phyloP scores from a whole-genome alignment of 2,113 vertebrate species.

The Lanius collurio region DNA sequence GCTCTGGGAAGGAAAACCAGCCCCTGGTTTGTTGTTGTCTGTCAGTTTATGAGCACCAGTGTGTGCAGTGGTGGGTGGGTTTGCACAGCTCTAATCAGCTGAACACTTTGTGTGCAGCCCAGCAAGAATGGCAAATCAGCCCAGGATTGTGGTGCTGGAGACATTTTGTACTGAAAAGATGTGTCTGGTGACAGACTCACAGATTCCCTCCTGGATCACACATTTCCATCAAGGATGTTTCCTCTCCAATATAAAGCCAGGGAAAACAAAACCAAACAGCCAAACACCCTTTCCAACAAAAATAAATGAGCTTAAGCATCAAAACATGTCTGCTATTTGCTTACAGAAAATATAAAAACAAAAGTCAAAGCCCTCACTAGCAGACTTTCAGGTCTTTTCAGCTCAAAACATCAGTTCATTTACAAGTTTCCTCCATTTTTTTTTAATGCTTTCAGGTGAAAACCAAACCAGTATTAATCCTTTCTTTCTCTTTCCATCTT shows the following conservation, averaged over 20 bases:
- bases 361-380: constrained; percentile 13
- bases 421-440: not conserved
- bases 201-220: constrained; percentile 38
- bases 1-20: not conserved
- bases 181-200: not conserved
- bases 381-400: constrained; percentile 34
- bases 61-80: not conserved
- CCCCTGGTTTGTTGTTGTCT: not conserved
- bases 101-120: not conserved
- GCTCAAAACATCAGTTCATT: not conserved
- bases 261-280: constrained; percentile 58
- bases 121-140: constrained; percentile 39
- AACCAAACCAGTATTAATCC: not conserved
- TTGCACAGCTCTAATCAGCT: constrained; percentile 32
- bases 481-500: not conserved
- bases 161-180: constrained; percentile 25
- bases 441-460: not conserved
- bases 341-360: not conserved
- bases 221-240: constrained; percentile 50
- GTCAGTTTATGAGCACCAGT: not conserved
- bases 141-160: constrained; percentile 5
- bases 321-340: constrained; percentile 34
- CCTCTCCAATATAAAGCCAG: not conserved
- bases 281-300: constrained; percentile 47
- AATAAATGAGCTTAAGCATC: constrained; percentile 47